A percentile compares a stretch with the other conserved stretches of the same genome.
phyloP scores from a whole-genome alignment of 2,113 vertebrate species.

The Lycocorax pyrrhopterus region DNA sequence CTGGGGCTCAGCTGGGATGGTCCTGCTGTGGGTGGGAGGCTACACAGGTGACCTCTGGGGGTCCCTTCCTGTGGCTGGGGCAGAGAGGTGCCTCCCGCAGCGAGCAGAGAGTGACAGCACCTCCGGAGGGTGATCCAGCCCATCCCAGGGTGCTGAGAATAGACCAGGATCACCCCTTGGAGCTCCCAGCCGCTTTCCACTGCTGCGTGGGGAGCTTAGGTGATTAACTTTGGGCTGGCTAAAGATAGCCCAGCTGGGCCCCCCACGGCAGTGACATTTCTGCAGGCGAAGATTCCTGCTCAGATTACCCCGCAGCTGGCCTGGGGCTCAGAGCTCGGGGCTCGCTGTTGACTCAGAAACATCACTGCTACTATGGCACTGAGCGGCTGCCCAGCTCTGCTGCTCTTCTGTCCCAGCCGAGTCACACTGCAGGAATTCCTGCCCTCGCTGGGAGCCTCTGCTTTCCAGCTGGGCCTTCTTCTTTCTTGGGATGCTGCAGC shows the following conservation, averaged over 20 bases:
- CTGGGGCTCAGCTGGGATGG: neutral
- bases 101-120: neutral
- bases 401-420: neutral
- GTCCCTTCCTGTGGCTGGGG: neutral
- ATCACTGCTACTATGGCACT: conserved; percentile 10
- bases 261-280: neutral
- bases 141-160: neutral
- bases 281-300: neutral
- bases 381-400: neutral
- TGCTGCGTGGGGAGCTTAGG: neutral
- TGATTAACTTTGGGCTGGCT: neutral
- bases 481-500: neutral
- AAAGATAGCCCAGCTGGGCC: conserved; percentile 29
- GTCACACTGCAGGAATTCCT: neutral
- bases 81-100: neutral
- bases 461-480: neutral
- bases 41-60: neutral
- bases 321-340: neutral
- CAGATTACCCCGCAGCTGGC: conserved; percentile 35
- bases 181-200: conserved; percentile 39
- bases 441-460: neutral
- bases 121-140: neutral
- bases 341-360: conserved; percentile 31
- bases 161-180: conserved; percentile 37
- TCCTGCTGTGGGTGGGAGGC: neutral